Conservation (phyloP, 2,113 vertebrate genomes). For the Empidonax alnorum region DNA sequence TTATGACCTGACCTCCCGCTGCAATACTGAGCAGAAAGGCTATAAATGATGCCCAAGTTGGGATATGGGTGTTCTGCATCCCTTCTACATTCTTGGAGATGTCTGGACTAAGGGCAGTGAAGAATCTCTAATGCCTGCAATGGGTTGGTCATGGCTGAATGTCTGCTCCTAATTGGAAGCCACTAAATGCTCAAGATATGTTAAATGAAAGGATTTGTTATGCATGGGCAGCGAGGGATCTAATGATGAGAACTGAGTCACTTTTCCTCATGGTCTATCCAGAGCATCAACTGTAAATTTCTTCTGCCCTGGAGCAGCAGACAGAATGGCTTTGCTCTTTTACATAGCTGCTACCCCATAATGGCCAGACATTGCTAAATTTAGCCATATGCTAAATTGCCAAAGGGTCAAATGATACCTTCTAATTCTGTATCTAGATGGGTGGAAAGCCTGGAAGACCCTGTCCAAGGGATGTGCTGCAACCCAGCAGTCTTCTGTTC, state of each 20-base stretch:
- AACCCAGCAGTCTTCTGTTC: background rate
- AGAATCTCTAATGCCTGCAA: background rate
- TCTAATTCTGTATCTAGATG: background rate
- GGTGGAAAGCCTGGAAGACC: background rate
- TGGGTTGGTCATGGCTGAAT: background rate
- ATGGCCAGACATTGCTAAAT: background rate
- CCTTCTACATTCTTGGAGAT: background rate
- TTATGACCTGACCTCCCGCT: background rate
- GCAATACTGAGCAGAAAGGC: background rate
- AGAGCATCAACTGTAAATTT: background rate
- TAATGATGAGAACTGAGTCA: background rate
- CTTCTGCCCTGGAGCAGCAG: conserved; percentile 6
- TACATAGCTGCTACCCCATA: background rate
- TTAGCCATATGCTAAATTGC: background rate
- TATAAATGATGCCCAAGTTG: background rate
- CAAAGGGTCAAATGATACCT: background rate
- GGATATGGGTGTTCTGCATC: background rate
- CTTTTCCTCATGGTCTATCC: background rate
- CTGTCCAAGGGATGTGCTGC: background rate
- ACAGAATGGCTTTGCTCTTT: conserved; percentile 1
- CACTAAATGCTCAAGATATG: background rate
- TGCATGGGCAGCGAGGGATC: background rate
- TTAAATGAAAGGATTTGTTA: conserved; percentile 1
- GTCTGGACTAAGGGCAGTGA: background rate
- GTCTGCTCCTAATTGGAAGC: background rate